Evolutionary conservation across 2,113 vertebrate species (phyloP), one percentile per base, ranked within the genome.

Genomic region (Chamaea fasciata): DNA sequence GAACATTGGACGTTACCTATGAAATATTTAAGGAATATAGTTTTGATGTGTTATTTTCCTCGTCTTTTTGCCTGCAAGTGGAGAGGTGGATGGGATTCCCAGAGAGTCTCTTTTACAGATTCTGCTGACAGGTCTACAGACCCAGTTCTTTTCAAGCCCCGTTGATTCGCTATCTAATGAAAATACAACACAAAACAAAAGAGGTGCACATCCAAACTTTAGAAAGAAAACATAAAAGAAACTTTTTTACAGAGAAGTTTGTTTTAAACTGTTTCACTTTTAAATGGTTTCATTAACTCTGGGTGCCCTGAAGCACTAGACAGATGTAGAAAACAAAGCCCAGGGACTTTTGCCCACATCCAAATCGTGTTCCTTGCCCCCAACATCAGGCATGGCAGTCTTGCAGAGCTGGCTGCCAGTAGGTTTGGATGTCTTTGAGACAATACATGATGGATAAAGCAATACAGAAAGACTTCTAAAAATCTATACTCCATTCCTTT

Each of bases 41-140:
- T 90, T 97, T 94, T 96, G 94, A 94, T 95, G 94, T 97, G 91
- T 94, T 97, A 95, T 94, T 97, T 97, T 96, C 91, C 71, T 64
- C 13, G 2, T 78, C 56, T 95, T 69, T 90, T 67, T 82, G 86
- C 83, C 86, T 95, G 90, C 67, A 76, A 96, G 88, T 74, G 82
- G 52, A 90, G 83, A 76, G 71, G 56, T 95, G 78, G 80, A 92
- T 92, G 80, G 86, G 86, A 96, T 96, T 96, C 89, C 94, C 88
- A 92, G 87, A 86, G 91, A 94, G 88, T 82, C 68, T 92, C 70
- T 94, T 95, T 95, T 89, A 95, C 55, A 90, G 86, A 95, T 92
- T 95, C 94, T 94, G 88, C 88, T 96, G 95, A 96, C 95, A 97
- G 92, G 77, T 93, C 88, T 71, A 92, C 90, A 90, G 92, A 93